Evolutionary conservation across 1,140 invertebrate genomes (phyloP).

Genomic region (Eumaeus atala): DNA sequence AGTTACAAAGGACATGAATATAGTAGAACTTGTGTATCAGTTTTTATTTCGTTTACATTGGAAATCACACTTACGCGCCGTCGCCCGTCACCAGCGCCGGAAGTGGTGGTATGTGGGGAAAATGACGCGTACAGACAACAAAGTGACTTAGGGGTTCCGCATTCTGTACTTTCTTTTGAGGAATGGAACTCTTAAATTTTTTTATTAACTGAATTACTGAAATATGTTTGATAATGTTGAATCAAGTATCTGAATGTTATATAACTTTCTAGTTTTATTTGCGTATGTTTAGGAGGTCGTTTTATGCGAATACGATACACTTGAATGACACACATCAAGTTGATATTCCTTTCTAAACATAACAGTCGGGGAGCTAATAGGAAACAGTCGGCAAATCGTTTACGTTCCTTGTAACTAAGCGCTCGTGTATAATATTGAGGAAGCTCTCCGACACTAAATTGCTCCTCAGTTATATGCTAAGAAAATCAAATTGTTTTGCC

Average conservation of each 20-base stretch:
- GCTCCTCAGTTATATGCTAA: neutral
- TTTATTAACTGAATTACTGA: too few relatives aligned
- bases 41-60: too few relatives aligned
- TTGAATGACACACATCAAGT: neutral
- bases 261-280: neutral
- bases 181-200: too few relatives aligned
- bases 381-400: slow-evolving; percentile 1
- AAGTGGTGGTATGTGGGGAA: too few relatives aligned
- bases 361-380: neutral
- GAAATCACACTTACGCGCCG: too few relatives aligned
- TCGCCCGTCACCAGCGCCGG: too few relatives aligned
- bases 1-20: neutral
- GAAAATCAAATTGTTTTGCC: neutral
- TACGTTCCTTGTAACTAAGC: neutral
- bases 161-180: too few relatives aligned
- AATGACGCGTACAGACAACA: too few relatives aligned
- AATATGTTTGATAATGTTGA: neutral
- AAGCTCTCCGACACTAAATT: neutral
- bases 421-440: neutral
- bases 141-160: too few relatives aligned
- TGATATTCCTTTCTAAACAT: neutral
- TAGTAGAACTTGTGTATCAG: too few relatives aligned
- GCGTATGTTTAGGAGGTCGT: neutral
- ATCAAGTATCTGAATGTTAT: neutral
- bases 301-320: neutral